Percentiles rank a stretch among this genome's conserved stretches.
Conservation (phyloP, 2,797 vertebrate species). For the Amphiprion clarkii region DNA sequence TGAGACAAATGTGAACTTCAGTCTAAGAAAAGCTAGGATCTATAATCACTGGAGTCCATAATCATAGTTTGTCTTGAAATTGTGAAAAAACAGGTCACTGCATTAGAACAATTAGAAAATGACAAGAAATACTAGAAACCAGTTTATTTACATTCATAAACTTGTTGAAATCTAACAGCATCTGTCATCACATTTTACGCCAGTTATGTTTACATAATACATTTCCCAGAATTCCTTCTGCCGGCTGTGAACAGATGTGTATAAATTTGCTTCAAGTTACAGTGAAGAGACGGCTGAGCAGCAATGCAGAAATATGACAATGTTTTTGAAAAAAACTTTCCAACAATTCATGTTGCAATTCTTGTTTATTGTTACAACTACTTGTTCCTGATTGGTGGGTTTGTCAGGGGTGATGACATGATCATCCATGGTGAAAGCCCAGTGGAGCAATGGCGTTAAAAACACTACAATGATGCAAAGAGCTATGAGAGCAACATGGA, state of each 20-base stretch:
- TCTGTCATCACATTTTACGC: no score
- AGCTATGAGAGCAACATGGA: background rate
- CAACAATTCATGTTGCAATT: slow-evolving; percentile 12
- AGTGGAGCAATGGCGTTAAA: slow-evolving; percentile 4
- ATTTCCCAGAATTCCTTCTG: no score
- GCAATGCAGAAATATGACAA: background rate
- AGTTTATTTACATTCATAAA: no score
- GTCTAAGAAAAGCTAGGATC: no score
- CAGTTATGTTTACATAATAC: no score
- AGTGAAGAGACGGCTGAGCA: background rate
- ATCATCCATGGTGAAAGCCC: slow-evolving; percentile 18
- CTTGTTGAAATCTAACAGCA: no score
- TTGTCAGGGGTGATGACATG: slow-evolving; percentile 34
- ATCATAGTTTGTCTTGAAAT: no score
- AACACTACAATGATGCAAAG: slow-evolving; percentile 4
- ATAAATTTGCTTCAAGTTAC: background rate
- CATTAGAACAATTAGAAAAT: no score
- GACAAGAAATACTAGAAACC: no score
- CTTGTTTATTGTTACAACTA: slow-evolving; percentile 37
- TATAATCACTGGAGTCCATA: no score
- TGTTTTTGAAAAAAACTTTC: background rate
- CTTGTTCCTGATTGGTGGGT: slow-evolving; percentile 38
- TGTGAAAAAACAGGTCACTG: no score
- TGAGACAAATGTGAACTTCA: no score
- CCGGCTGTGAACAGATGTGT: background rate